phyloP scores from a whole-genome alignment of 1,140 invertebrate genomes.

The Vanessa tameamea region DNA sequence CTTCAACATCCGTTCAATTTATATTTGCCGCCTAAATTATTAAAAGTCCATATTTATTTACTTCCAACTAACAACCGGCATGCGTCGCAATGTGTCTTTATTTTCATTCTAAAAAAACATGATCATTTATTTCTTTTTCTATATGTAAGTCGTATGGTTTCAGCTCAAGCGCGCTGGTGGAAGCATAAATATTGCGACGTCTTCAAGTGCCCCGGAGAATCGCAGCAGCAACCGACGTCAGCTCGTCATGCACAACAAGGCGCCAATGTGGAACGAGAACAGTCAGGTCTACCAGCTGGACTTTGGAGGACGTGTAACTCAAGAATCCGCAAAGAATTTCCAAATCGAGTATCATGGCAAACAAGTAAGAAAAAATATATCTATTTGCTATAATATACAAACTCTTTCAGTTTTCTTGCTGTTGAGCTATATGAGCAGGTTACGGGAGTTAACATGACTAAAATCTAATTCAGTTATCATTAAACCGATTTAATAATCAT shows the following conservation, averaged over 20 bases:
- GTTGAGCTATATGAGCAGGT: too few relatives aligned
- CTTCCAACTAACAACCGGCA: too few relatives aligned
- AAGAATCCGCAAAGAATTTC: constrained; percentile 99
- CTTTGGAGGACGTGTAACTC: constrained; percentile 99
- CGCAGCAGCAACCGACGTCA: constrained; percentile 76
- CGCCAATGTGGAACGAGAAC: constrained; percentile 99
- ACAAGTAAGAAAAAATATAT: constrained; percentile 85
- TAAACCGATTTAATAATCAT: too few relatives aligned
- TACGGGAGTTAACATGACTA: too few relatives aligned
- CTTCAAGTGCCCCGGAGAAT: constrained; percentile 19
- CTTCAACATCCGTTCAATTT: too few relatives aligned
- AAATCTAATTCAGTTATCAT: too few relatives aligned
- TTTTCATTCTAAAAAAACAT: too few relatives aligned
- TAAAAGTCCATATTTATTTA: too few relatives aligned
- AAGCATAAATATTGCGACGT: constrained; percentile 21
- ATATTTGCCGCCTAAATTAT: too few relatives aligned
- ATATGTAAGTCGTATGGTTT: background rate
- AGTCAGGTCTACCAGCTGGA: constrained; percentile 99
- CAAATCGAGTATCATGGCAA: constrained; percentile 98
- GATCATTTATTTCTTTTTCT: background rate
- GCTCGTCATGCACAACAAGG: constrained; percentile 99
- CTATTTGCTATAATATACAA: background rate
- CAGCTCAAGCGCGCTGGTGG: constrained; percentile 67
- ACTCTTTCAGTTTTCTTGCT: background rate
- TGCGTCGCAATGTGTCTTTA: too few relatives aligned